phyloP scores from a whole-genome alignment of 2,888 invertebrate species.

The Blomia tropicalis region DNA sequence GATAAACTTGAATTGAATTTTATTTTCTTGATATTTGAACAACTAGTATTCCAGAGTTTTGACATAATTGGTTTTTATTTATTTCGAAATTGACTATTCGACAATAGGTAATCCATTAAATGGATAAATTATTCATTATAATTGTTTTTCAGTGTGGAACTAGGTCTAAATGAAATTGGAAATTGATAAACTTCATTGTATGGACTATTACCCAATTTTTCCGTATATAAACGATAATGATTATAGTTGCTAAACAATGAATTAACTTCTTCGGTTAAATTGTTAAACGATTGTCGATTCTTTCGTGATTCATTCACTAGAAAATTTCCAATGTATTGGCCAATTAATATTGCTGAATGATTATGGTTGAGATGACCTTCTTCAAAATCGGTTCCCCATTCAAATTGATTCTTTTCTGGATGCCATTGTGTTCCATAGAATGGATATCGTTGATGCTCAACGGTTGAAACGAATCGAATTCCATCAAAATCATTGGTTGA shows the following conservation, averaged over 20 bases:
- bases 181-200: constrained; percentile 24
- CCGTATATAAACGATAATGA: constrained; percentile 26
- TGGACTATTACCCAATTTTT: not conserved
- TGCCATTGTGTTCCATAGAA: constrained; percentile 78
- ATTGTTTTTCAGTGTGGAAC: too few relatives aligned
- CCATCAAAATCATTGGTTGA: constrained; percentile 44
- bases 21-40: too few relatives aligned
- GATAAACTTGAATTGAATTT: too few relatives aligned
- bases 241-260: constrained; percentile 29
- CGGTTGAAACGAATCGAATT: constrained; percentile 53
- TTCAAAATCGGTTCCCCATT: constrained; percentile 44
- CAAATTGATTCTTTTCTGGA: constrained; percentile 69
- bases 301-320: constrained; percentile 59
- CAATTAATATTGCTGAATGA: constrained; percentile 45
- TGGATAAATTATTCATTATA: too few relatives aligned
- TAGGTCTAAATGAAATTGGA: too few relatives aligned
- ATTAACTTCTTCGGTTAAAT: constrained; percentile 21
- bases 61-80: too few relatives aligned
- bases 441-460: constrained; percentile 49
- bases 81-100: too few relatives aligned
- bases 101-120: too few relatives aligned
- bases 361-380: constrained; percentile 47
- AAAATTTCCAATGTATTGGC: constrained; percentile 63
- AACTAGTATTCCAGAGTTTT: too few relatives aligned
- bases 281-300: constrained; percentile 45